Percentiles rank a stretch among this genome's conserved stretches.
These are phyloP conservation scores for Actinopyga echinites DNA, from an alignment of 53 echinoderm and acorn worm genomes.

Conservation along the genomic window DNA sequence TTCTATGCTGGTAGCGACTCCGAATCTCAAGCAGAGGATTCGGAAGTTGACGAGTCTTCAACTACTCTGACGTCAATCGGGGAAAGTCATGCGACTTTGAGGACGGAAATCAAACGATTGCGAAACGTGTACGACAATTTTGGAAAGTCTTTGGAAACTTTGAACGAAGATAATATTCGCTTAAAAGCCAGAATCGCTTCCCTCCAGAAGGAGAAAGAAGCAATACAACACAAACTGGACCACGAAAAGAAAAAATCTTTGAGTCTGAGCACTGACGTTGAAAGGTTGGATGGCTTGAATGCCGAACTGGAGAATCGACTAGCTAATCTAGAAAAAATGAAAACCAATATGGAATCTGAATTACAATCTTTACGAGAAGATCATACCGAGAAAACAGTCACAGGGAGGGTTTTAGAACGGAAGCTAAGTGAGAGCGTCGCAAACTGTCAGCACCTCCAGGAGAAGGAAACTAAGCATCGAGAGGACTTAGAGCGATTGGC, in stretches of 20 bases:
- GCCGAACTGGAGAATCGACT: constrained; percentile 52
- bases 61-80: background rate
- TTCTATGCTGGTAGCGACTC: background rate
- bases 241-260: constrained; percentile 1
- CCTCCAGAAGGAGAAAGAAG: constrained; percentile 62
- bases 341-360: constrained; percentile 41
- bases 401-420: constrained; percentile 59
- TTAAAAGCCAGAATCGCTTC: constrained; percentile 54
- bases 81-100: constrained; percentile 40
- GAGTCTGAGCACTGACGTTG: background rate
- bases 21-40: background rate
- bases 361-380: constrained; percentile 39
- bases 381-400: constrained; percentile 50
- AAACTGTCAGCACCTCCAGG: constrained; percentile 33
- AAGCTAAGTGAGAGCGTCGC: constrained; percentile 62
- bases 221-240: constrained; percentile 40
- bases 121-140: constrained; percentile 71
- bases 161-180: constrained; percentile 67
- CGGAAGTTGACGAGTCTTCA: background rate
- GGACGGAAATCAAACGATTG: constrained; percentile 74
- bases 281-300: constrained; percentile 51
- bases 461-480: constrained; percentile 53
- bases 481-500: constrained; percentile 62
- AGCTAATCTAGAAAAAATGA: constrained; percentile 47
- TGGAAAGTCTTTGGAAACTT: constrained; percentile 61